Conservation (phyloP, 2,888 invertebrate genomes). For the Cephus pygmeus region DNA sequence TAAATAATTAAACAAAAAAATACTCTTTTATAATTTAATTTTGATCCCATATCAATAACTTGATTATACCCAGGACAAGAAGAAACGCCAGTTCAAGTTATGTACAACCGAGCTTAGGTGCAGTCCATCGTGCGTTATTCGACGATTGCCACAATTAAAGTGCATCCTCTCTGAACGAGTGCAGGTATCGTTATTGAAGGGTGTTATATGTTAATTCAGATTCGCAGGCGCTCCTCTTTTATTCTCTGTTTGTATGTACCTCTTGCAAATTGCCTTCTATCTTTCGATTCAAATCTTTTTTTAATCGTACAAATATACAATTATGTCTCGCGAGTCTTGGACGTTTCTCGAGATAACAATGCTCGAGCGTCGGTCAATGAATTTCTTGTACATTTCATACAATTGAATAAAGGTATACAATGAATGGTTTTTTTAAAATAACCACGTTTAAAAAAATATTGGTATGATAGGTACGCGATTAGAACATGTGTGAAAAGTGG, state of each 20-base stretch:
- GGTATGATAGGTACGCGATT: background rate
- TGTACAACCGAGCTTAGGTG: conserved; percentile 60
- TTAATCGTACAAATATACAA: background rate
- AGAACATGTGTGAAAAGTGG: background rate
- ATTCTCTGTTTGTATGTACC: too few species aligned
- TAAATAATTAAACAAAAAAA: background rate
- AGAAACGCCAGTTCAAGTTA: conserved; percentile 57
- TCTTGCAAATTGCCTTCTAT: background rate
- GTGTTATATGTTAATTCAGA: background rate
- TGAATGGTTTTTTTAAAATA: background rate
- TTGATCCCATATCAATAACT: background rate
- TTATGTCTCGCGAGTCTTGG: background rate
- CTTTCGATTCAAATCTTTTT: background rate
- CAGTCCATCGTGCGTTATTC: conserved; percentile 62
- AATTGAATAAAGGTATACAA: conserved; percentile 32
- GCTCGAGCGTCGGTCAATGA: conserved; percentile 9
- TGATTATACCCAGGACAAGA: conserved; percentile 43
- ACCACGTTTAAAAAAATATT: background rate
- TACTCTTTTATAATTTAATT: background rate
- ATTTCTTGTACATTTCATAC: conserved; percentile 40
- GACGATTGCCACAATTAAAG: conserved; percentile 43
- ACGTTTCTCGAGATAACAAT: background rate
- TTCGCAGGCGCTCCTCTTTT: background rate
- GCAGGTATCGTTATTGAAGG: background rate
- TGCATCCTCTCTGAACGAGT: background rate